A percentile compares a stretch with the other conserved stretches of the same genome.
Conservation (phyloP, 2,797 vertebrate species). For the Cirrhinus mrigala region DNA sequence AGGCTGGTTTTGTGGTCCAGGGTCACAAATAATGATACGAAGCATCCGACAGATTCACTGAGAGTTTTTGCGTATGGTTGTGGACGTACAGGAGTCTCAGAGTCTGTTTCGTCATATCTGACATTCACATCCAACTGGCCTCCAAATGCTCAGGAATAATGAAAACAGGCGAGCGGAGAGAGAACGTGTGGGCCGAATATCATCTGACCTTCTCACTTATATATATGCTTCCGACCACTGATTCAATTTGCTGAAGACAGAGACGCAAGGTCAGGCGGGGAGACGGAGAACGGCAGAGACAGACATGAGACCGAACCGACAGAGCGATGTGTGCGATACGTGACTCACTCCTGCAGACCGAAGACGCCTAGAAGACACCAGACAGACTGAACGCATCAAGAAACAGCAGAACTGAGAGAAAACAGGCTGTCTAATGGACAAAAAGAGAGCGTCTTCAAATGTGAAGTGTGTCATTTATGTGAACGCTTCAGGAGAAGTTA, state of each 20-base stretch:
- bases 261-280: slow-evolving; percentile 17
- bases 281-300: not conserved
- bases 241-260: slow-evolving; percentile 16
- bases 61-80: too few relatives aligned
- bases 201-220: slow-evolving; percentile 3
- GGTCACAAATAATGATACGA: not conserved
- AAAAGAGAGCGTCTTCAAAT: not conserved
- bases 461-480: not conserved
- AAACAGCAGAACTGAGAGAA: not conserved
- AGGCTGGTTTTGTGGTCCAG: too few relatives aligned
- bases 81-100: not conserved
- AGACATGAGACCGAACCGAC: not conserved
- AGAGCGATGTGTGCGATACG: not conserved
- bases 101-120: not conserved
- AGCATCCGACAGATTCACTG: not conserved
- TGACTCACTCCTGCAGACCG: slow-evolving; percentile 13
- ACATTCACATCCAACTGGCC: slow-evolving; percentile 23
- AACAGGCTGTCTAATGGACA: not conserved
- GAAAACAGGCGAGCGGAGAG: not conserved
- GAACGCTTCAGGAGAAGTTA: too few relatives aligned
- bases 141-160: not conserved
- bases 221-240: slow-evolving; percentile 5
- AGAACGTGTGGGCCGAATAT: slow-evolving; percentile 8
- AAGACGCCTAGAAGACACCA: not conserved
- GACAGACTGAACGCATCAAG: not conserved